These are phyloP conservation scores for Lithophane ornitopus DNA, from an alignment of 2,888 invertebrate species.

Conservation along the genomic window DNA sequence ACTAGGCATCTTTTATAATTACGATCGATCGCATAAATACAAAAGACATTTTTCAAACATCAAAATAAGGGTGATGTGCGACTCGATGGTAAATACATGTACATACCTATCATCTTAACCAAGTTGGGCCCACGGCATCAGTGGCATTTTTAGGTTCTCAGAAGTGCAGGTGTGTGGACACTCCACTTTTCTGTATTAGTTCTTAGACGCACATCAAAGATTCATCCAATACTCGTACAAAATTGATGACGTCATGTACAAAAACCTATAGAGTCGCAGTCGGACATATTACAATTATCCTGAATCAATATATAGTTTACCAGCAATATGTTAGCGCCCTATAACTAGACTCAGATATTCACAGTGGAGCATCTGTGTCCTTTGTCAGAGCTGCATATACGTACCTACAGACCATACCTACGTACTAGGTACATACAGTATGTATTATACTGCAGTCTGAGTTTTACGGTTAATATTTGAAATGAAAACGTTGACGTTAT, in stretches of 20 bases:
- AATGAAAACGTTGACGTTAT: background rate
- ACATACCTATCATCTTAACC: too few species aligned
- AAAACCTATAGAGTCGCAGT: background rate
- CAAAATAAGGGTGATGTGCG: too few species aligned
- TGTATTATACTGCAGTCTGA: background rate
- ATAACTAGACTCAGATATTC: constrained; percentile 64
- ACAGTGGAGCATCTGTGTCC: constrained; percentile 49
- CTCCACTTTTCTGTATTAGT: background rate
- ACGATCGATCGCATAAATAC: background rate
- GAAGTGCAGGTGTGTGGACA: too few species aligned
- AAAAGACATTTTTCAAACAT: too few species aligned
- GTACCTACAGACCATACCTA: background rate
- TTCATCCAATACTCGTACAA: too few species aligned
- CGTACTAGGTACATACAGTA: background rate
- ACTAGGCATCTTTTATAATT: background rate
- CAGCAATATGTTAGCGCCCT: constrained; percentile 51
- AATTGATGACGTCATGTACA: background rate
- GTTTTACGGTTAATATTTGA: constrained; percentile 25
- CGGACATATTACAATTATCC: constrained; percentile 6
- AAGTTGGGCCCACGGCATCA: too few species aligned
- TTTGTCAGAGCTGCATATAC: constrained; percentile 25
- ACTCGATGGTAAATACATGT: too few species aligned
- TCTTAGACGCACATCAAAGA: background rate
- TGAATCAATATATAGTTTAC: constrained; percentile 44
- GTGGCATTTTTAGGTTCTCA: too few species aligned